Conservation (phyloP, 1,140 invertebrate genomes). For the Hermatobates lingyangjiaoensis region DNA sequence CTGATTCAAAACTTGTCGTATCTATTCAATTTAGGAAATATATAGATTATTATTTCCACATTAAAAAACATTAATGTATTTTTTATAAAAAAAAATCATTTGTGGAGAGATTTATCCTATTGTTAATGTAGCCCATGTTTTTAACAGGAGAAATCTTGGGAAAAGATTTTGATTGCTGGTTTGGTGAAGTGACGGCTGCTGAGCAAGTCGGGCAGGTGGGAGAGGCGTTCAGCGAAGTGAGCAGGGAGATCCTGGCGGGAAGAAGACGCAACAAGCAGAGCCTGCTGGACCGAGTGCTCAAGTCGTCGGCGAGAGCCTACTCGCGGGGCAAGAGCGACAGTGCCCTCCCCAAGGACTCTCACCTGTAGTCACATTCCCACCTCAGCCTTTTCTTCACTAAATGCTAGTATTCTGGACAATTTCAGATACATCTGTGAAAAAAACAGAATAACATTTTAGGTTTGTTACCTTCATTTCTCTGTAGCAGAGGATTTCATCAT, state of each 20-base stretch:
- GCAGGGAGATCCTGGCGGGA: constrained; percentile 54
- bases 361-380: no score
- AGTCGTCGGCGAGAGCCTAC: constrained; percentile 46
- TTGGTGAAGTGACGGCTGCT: constrained; percentile 73
- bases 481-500: no score
- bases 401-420: no score
- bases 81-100: neutral
- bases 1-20: neutral
- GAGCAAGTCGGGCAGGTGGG: constrained; percentile 64
- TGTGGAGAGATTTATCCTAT: neutral
- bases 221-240: constrained; percentile 66
- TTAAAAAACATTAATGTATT: neutral
- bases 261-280: constrained; percentile 68
- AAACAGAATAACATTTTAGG: no score
- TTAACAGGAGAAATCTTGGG: constrained; percentile 60
- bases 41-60: neutral
- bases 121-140: no score
- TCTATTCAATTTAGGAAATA: neutral
- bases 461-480: no score
- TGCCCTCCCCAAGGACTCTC: constrained; percentile 15
- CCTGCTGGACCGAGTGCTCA: constrained; percentile 54
- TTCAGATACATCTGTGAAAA: no score
- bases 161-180: constrained; percentile 70
- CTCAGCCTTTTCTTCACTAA: no score
- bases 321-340: constrained; percentile 53